Evolutionary conservation across 2,888 invertebrate genomes (phyloP).

Genomic region (Epistrophella euchroma): DNA sequence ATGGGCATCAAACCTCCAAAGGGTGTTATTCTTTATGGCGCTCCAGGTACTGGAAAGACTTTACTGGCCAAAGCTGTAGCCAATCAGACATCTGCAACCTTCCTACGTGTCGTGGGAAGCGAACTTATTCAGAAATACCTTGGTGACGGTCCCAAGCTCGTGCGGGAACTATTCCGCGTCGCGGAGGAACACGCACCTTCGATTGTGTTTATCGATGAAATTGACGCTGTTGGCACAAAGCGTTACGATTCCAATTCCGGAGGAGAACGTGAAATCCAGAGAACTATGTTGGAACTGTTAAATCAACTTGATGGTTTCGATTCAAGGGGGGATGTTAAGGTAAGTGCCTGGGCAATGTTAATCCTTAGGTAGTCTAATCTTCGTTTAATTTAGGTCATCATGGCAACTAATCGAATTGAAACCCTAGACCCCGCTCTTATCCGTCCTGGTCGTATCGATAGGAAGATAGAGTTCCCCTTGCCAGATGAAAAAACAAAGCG

Average conservation of each 20-base stretch:
- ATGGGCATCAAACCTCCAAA: conserved; percentile 99
- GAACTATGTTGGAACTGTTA: conserved; percentile 99
- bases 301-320: conserved; percentile 99
- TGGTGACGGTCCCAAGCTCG: conserved; percentile 99
- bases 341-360: conserved; percentile 80
- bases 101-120: conserved; percentile 99
- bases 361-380: not conserved
- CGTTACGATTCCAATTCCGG: conserved; percentile 99
- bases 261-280: conserved; percentile 99
- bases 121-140: conserved; percentile 99
- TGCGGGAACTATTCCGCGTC: conserved; percentile 98
- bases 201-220: conserved; percentile 99
- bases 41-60: conserved; percentile 99
- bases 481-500: conserved; percentile 99
- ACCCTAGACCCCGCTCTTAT: conserved; percentile 99
- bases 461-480: conserved; percentile 99
- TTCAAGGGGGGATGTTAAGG: conserved; percentile 98
- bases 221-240: conserved; percentile 99
- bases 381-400: conserved; percentile 89
- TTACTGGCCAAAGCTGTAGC: conserved; percentile 99
- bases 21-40: conserved; percentile 99
- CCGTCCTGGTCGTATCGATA: conserved; percentile 98
- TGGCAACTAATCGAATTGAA: conserved; percentile 99
- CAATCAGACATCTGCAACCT: conserved; percentile 99
- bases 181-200: conserved; percentile 99